These are phyloP conservation scores for Calliphora vomitoria DNA, from an alignment of 2,888 invertebrate genomes.

Conservation along the genomic window DNA sequence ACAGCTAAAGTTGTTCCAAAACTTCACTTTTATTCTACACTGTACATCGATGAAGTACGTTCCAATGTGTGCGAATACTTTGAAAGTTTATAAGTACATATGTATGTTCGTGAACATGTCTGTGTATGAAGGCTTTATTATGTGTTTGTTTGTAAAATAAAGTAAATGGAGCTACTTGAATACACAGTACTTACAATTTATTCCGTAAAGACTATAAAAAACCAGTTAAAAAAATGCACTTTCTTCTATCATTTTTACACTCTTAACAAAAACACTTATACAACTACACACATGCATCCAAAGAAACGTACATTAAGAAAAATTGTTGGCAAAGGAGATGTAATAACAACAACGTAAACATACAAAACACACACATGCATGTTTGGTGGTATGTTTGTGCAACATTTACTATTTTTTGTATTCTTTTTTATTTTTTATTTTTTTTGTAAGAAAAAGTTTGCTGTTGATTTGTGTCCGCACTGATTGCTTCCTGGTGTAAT, in stretches of 20 bases:
- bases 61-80: not conserved
- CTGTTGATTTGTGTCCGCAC: constrained; percentile 79
- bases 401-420: constrained; percentile 4
- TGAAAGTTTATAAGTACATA: not conserved
- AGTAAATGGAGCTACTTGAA: constrained; percentile 70
- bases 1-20: too few relatives aligned
- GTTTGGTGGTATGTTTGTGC: constrained; percentile 74
- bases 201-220: constrained; percentile 46
- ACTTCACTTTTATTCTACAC: not conserved
- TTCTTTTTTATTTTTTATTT: constrained; percentile 34
- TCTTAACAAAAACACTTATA: constrained; percentile 20
- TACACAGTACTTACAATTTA: constrained; percentile 61
- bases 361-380: not conserved
- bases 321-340: constrained; percentile 42
- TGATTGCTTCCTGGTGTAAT: constrained; percentile 81
- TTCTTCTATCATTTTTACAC: constrained; percentile 42
- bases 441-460: constrained; percentile 57
- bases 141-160: constrained; percentile 42
- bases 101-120: not conserved
- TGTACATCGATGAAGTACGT: not conserved
- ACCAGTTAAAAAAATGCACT: constrained; percentile 1
- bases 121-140: not conserved
- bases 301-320: constrained; percentile 53
- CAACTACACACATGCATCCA: not conserved
- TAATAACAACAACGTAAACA: constrained; percentile 20